Base-by-base conservation (phyloP, 1,140 invertebrate genomes). In the Amyelois transitella region DNA sequence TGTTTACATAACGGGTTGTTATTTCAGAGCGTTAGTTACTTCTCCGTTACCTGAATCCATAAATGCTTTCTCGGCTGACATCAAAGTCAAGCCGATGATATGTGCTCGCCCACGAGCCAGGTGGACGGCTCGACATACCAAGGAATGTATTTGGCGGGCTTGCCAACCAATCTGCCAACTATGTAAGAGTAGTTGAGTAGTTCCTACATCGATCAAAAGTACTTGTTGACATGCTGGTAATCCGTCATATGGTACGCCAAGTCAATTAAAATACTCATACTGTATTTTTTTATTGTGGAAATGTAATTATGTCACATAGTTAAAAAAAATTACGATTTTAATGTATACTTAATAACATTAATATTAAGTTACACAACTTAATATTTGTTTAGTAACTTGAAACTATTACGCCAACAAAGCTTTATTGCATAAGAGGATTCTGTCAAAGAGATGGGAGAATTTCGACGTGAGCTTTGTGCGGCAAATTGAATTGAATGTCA, bases 401-500 rank as follows among this genome's bases (percentile, higher is more conserved):
- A 73, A 68, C 70, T 73, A 72, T 74, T 76, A 72, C 69, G 66
- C 69, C 73, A 81, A 85, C 75, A 86, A 83, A 82, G 77, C 77
- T 53, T 68, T 66, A 72, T 79, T 79, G 67, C 71, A 76, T 75
- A 79, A 77, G 75, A 81, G 75, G 72, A 72, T 78, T 75, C 67
- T 64, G 75, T 80, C 74, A 83, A 83, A 83, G 82, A 79, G 78
- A 85, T 77, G 74, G n/a, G 72, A 82, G 72, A 79, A 81, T 84
- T 84, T 82, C 74, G 68, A 77, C 72, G 76, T 64, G 71, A 72
- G 75, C 77, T 83, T 83, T 85, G 80, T 82, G 69, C 64, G 69
- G 74, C 45, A 80, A 81, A 86, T 81, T 83, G 77, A 88, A 88
- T 83, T 78, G 80, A 78, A 85, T 80, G 78, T 82, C 80, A 81